Percentiles rank a stretch among this genome's conserved stretches.
Evolutionary conservation across 2,113 vertebrate genomes (phyloP).

Genomic region (Prietella phreatophila): DNA sequence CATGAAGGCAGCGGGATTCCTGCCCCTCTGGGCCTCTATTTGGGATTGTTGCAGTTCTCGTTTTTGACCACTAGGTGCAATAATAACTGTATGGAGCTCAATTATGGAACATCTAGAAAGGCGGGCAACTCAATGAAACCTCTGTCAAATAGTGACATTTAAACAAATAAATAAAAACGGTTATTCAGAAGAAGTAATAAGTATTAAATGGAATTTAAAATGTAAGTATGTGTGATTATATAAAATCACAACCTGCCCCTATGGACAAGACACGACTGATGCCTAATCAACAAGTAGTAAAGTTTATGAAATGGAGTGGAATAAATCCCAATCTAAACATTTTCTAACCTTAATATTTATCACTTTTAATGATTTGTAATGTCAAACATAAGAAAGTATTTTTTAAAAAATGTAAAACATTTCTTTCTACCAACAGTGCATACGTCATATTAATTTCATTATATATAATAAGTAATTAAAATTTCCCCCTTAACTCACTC

Average conservation of each 20-base stretch:
- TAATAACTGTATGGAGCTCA: not conserved
- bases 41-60: not conserved
- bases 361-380: not conserved
- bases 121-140: too few species aligned
- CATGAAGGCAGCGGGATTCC: not conserved
- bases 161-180: too few species aligned
- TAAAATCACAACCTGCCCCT: not conserved
- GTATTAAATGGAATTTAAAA: not conserved
- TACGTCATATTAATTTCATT: not conserved
- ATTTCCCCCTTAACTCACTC: not conserved
- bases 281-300: too few species aligned
- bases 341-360: not conserved
- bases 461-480: not conserved
- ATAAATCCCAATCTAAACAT: not conserved
- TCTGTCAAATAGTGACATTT: too few species aligned
- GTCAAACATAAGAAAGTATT: not conserved
- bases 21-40: not conserved
- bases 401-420: too few species aligned
- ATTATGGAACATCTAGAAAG: not conserved
- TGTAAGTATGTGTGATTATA: too few species aligned
- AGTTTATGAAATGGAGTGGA: not conserved
- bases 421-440: not conserved
- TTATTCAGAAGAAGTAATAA: not conserved
- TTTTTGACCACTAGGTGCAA: not conserved
- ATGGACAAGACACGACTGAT: not conserved